These are phyloP conservation scores for Holothuria scabra DNA, from an alignment of 53 echinoderm and acorn worm species.

Conservation along the genomic window DNA sequence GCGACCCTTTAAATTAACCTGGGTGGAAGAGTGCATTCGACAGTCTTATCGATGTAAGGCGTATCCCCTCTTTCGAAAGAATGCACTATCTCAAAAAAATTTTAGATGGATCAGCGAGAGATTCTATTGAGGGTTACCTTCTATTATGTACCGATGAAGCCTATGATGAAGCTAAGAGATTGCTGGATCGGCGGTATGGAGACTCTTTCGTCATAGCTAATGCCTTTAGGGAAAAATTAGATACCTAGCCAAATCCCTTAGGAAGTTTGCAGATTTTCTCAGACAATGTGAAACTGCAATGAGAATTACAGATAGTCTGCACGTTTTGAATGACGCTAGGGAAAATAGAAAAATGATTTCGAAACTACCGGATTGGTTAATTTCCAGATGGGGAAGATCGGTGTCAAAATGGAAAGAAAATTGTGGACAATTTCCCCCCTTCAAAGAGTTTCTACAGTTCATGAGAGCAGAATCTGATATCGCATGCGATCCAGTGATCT, in stretches of 20 bases:
- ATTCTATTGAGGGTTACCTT: conserved; percentile 60
- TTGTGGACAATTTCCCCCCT: conserved; percentile 44
- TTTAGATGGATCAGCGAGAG: conserved; percentile 63
- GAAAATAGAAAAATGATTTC: conserved; percentile 55
- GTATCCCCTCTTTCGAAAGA: conserved; percentile 47
- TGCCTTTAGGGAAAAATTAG: conserved; percentile 49
- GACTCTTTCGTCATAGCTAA: conserved; percentile 36
- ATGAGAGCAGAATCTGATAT: conserved; percentile 58
- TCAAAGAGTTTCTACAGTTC: conserved; percentile 54
- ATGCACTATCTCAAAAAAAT: conserved; percentile 66
- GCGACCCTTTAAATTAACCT: conserved; percentile 61
- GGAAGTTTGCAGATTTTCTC: conserved; percentile 45
- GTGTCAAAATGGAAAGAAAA: conserved; percentile 41
- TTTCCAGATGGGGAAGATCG: conserved; percentile 60
- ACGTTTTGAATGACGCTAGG: conserved; percentile 58
- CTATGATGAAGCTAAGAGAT: conserved; percentile 42
- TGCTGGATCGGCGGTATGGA: conserved; percentile 51
- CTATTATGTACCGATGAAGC: conserved; percentile 42
- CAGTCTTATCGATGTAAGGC: conserved; percentile 52
- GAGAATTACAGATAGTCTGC: conserved; percentile 42
- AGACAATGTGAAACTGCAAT: conserved; percentile 54
- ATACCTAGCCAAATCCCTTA: conserved; percentile 41
- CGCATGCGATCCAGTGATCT: conserved; percentile 55
- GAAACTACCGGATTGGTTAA: conserved; percentile 48
- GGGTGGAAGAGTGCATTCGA: conserved; percentile 60